A percentile compares a stretch with the other conserved stretches of the same genome.
phyloP scores from a whole-genome alignment of 2,888 invertebrate species.

The Aphodius sticticus region DNA sequence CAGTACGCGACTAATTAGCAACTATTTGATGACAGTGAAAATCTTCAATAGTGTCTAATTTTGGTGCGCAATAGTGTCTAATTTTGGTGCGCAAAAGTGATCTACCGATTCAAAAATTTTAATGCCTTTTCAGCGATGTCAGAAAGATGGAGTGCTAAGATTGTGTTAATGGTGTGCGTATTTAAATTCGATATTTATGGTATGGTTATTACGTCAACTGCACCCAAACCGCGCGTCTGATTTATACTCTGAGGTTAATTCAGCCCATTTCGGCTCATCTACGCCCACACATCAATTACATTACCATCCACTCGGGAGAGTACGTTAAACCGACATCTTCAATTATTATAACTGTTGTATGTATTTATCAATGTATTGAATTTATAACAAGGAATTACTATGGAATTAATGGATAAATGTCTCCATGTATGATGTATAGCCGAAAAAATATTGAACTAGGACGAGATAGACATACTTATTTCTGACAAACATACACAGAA shows the following conservation, averaged over 20 bases:
- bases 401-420: neutral
- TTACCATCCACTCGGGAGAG: neutral
- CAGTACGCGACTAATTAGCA: no score
- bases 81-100: neutral
- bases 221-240: neutral
- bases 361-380: neutral
- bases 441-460: no score
- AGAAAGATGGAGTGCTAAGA: neutral
- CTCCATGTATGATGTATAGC: no score
- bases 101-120: neutral
- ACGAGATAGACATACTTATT: no score
- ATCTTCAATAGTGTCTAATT: neutral
- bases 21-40: neutral
- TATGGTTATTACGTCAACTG: neutral
- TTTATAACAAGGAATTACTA: neutral
- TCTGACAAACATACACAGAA: no score
- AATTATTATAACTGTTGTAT: slow-evolving; percentile 4
- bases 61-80: neutral
- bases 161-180: neutral
- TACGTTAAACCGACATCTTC: neutral
- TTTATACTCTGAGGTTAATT: neutral
- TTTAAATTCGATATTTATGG: slow-evolving; percentile 4
- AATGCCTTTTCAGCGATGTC: neutral
- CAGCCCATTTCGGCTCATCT: slow-evolving; percentile 4
- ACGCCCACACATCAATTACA: neutral